phyloP scores from a whole-genome alignment of 1,140 invertebrate species.

The Heterodera schachtii region DNA sequence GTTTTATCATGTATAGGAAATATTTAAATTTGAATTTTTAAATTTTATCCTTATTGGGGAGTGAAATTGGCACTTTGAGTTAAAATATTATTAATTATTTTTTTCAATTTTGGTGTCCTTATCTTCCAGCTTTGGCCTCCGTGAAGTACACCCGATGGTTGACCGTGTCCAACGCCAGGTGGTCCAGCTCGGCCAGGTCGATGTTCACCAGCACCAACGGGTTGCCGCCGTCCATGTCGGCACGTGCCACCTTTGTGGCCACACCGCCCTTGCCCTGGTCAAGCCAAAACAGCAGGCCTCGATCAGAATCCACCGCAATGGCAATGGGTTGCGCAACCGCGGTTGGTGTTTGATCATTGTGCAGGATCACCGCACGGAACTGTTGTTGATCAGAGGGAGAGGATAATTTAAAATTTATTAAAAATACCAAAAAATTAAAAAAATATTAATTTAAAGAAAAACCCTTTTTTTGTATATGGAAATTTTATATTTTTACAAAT shows the following conservation, averaged over 20 bases:
- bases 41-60: too few species aligned
- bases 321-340: conserved; percentile 85
- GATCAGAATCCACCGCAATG: conserved; percentile 84
- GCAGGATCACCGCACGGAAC: conserved; percentile 81
- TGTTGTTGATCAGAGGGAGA: background rate
- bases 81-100: background rate
- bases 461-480: too few species aligned
- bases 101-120: conserved; percentile 64
- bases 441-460: conserved; percentile 18
- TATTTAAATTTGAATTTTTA: too few species aligned
- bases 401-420: too few species aligned
- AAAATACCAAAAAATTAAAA: too few species aligned
- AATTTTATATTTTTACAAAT: too few species aligned
- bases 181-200: conserved; percentile 72
- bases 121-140: conserved; percentile 75
- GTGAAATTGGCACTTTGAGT: too few species aligned
- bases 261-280: conserved; percentile 91
- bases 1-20: too few species aligned
- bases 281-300: conserved; percentile 89
- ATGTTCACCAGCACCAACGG: conserved; percentile 68
- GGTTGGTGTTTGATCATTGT: conserved; percentile 82
- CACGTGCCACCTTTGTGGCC: conserved; percentile 81
- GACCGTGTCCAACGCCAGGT: conserved; percentile 82
- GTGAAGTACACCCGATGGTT: conserved; percentile 84
- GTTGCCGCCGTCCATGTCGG: conserved; percentile 86